Base-by-base conservation (phyloP, 2,888 invertebrate species). In the Anthophora plumipes region DNA sequence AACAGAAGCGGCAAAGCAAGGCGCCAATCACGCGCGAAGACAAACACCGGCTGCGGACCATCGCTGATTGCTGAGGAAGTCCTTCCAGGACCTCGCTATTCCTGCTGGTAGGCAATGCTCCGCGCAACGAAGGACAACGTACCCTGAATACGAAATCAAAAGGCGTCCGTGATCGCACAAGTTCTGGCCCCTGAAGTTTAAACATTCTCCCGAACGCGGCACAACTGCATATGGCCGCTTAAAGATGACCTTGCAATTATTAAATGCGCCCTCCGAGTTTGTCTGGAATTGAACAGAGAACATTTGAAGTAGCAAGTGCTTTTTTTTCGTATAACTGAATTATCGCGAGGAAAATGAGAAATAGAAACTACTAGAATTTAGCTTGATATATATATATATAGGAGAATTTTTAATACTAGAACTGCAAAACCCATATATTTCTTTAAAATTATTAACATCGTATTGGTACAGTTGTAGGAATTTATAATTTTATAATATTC, bases 21-120 rank as follows among this genome's bases (percentile, higher is more conserved):
- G 92, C 91, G 92, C 92, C 92, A 92, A 92, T 92, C 92, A 92
- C 92, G 92, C 91, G 91, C 92, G 90, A 92, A 92, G 91, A 91
- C 91, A 92, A 92, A 92, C 91, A 92, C 85, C 87, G 88, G 84
- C 91, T 89, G 89, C 87, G 89, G 92, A 91, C 91, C 91, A 90
- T 88, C 90, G 88, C 88, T 92, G 92, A 92, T 92, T 92, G 92
- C 89, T 85, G 89, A 89, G 87, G 68, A 86, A 80, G 84, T 87
- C 86, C 87, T 87, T 84, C 88, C 77, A 85, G 82, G 77, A 83
- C 76, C 86, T 74, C 60, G 90, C 57, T 89, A 87, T 88, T 90
- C 90, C 89, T 89, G 83, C 66, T 75, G 77, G 76, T 82, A 88
- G 89, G 83, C 84, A 69, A 75, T 68, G 76, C 75, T 68, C 77